Evolutionary conservation across 2,113 vertebrate species (phyloP).

Genomic region (Arenaria interpres): DNA sequence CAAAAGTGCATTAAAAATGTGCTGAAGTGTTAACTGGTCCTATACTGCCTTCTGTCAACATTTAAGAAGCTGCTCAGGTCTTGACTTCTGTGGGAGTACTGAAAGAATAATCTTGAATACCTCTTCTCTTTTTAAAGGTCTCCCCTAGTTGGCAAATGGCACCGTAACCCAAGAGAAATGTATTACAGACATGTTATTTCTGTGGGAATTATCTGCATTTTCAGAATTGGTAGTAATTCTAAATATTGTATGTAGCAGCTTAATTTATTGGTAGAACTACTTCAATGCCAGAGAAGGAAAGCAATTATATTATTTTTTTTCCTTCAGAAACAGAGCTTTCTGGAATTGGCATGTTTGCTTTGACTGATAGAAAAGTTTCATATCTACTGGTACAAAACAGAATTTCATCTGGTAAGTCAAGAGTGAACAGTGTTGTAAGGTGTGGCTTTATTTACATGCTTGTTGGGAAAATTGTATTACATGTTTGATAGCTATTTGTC

Average conservation of each 20-base stretch:
- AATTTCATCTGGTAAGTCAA: neutral
- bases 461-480: neutral
- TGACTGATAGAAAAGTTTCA: neutral
- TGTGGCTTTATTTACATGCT: neutral
- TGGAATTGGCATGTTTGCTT: neutral
- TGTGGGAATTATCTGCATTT: neutral
- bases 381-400: neutral
- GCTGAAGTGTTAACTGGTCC: constrained; percentile 29
- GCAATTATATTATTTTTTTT: neutral
- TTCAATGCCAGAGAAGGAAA: neutral
- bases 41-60: constrained; percentile 44
- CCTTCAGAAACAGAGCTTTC: neutral
- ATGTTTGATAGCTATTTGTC: neutral
- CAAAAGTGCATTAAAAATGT: constrained; percentile 4
- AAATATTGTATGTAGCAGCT: neutral
- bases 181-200: constrained; percentile 43
- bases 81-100: constrained; percentile 43
- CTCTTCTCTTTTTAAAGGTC: constrained; percentile 51
- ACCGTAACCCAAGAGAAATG: constrained; percentile 32
- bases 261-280: constrained; percentile 17
- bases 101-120: constrained; percentile 35
- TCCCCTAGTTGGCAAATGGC: constrained; percentile 32
- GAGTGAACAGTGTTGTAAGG: neutral
- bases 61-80: constrained; percentile 27
- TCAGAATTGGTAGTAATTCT: neutral